phyloP scores from a whole-genome alignment of 2,113 vertebrate genomes.

The Lipophrys pholis region DNA sequence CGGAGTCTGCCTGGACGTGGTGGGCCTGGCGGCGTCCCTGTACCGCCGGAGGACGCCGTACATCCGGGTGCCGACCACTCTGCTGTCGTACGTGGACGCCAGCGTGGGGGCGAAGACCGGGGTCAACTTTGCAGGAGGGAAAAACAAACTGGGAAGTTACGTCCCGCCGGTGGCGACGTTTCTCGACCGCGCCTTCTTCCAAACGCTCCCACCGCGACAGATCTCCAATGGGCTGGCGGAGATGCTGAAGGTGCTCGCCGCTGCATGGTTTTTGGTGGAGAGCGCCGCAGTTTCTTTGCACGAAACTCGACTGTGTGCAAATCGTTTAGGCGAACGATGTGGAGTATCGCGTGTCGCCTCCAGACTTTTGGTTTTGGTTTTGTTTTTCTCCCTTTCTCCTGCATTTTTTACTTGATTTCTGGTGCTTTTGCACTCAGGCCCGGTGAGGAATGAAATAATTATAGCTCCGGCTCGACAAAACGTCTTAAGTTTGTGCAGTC shows the following conservation, averaged over 20 bases:
- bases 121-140: conserved; percentile 87
- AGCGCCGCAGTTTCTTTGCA: conserved; percentile 4
- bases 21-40: conserved; percentile 82
- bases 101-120: conserved; percentile 85
- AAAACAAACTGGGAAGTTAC: conserved; percentile 86
- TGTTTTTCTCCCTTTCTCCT: too few relatives aligned
- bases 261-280: conserved; percentile 10
- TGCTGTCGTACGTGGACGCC: conserved; percentile 83
- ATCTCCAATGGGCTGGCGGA: conserved; percentile 86
- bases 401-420: too few relatives aligned
- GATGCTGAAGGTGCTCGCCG: conserved; percentile 82
- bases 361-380: too few relatives aligned
- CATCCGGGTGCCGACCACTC: conserved; percentile 84
- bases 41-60: conserved; percentile 85
- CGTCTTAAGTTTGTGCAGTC: too few relatives aligned
- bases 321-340: not conserved
- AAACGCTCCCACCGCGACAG: conserved; percentile 80
- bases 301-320: not conserved
- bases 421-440: too few relatives aligned
- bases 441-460: too few relatives aligned
- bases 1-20: conserved; percentile 85
- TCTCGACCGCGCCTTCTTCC: conserved; percentile 84
- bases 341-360: too few relatives aligned
- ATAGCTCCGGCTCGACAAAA: too few relatives aligned
- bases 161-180: conserved; percentile 80